Base-by-base conservation (phyloP, 2,888 invertebrate genomes). In the Mythimna impura region DNA sequence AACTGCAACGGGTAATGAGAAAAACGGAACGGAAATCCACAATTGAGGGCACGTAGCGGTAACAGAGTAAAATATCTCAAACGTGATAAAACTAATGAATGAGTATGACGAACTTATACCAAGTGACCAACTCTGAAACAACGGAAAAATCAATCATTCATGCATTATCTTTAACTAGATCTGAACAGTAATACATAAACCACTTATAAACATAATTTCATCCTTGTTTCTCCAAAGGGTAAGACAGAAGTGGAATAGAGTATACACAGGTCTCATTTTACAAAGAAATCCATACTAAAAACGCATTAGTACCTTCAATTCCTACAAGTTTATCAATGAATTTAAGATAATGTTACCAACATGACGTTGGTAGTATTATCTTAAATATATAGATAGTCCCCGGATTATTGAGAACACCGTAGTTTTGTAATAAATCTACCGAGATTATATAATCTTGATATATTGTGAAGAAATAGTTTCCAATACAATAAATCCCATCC, bases 401-500 rank as follows among this genome's bases (percentile, higher is more conserved):
- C 50, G 50, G 3, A 52, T 52, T 17, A 47, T 47, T 47, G 47
- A 47, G 4, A 47, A 47, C 47, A 47, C 47, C 47, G 17, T 47
- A 47, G 17, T 12, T 47, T 52, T n/a, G 50, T 9, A 52, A 52
- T 52, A 52, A 52, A 52, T 52, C 50, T 52, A n/a, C 8, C 50
- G 50, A 52, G 50, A 52, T 52, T 52, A 52, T 52, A 9, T 20
- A 52, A n/a, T 40, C 9, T 52, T n/a, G 50, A 52, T 52, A 52
- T 52, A 52, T n/a, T 52, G 50, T n/a, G n/a, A 52, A 52, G 20
- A 52, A 52, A 52, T 52, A 52, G n/a, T 52, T 52, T 52, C 50
- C n/a, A 52, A 52, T 52, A 52, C 50, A 52, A 52, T 52, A 52
- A 52, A n/a, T 52, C 50, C 20, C 3, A 52, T 52, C 50, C 50